Conservation (phyloP, 2,888 invertebrate species). For the Leptura quadrifasciata region DNA sequence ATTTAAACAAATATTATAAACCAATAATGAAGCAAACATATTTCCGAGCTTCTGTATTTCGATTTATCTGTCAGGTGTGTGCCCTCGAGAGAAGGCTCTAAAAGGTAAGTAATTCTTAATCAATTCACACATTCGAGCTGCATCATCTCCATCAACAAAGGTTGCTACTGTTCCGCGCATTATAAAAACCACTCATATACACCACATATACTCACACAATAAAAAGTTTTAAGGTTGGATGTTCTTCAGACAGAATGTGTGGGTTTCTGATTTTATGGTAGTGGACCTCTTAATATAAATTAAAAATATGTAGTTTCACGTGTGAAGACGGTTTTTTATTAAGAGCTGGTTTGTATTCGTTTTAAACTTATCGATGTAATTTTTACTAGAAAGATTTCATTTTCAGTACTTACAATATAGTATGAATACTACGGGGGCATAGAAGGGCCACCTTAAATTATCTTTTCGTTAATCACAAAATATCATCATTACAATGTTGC, state of each 20-base stretch:
- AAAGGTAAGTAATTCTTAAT: slow-evolving; percentile 64
- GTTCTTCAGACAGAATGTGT: slow-evolving; percentile 39
- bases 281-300: slow-evolving; percentile 37
- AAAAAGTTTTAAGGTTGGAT: slow-evolving; percentile 41
- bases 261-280: slow-evolving; percentile 44
- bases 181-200: slow-evolving; percentile 55
- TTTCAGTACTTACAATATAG: too few species aligned
- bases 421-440: too few species aligned
- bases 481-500: too few species aligned
- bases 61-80: slow-evolving; percentile 59
- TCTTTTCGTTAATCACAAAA: too few species aligned
- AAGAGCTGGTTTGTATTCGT: background rate
- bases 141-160: slow-evolving; percentile 67
- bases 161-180: slow-evolving; percentile 64
- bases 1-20: slow-evolving; percentile 63
- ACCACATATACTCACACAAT: slow-evolving; percentile 36
- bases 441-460: too few species aligned
- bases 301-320: slow-evolving; percentile 32
- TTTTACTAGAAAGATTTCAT: background rate
- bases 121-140: slow-evolving; percentile 66
- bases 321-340: slow-evolving; percentile 30
- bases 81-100: slow-evolving; percentile 59
- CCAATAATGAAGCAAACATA: slow-evolving; percentile 64
- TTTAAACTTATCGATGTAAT: background rate
- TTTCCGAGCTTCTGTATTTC: slow-evolving; percentile 47